phyloP scores from a whole-genome alignment of 1,140 invertebrate genomes.

The Drosophila guanche region DNA sequence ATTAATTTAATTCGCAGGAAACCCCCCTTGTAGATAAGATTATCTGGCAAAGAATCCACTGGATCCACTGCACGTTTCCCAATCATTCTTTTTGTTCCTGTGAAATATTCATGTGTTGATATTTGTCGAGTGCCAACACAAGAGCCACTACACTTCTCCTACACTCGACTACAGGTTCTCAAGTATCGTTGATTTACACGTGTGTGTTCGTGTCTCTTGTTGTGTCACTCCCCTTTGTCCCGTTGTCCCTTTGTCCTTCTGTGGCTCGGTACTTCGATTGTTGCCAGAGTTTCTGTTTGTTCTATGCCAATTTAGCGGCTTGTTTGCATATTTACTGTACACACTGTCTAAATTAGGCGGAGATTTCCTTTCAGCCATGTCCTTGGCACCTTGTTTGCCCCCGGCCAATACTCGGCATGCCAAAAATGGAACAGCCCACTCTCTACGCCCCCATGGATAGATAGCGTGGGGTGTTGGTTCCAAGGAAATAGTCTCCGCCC shows the following conservation, averaged over 20 bases:
- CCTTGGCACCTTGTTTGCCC: constrained; percentile 9
- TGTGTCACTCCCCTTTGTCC: constrained; percentile 1
- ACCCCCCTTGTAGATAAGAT: constrained; percentile 45
- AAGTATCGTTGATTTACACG: constrained; percentile 64
- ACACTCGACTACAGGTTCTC: constrained; percentile 48
- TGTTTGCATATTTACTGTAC: constrained; percentile 71
- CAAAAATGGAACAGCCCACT: constrained; percentile 3
- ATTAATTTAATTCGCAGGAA: constrained; percentile 71
- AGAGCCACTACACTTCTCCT: constrained; percentile 18
- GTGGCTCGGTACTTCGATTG: constrained; percentile 18
- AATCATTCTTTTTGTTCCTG: constrained; percentile 62
- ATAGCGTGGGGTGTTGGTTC: constrained; percentile 4
- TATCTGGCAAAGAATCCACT: constrained; percentile 28
- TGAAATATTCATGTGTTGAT: constrained; percentile 64
- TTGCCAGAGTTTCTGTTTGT: constrained; percentile 51
- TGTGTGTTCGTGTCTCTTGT: constrained; percentile 63
- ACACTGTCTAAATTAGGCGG: constrained; percentile 75
- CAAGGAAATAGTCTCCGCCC: constrained; percentile 10
- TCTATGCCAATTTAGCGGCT: constrained; percentile 68
- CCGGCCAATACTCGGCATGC: not conserved
- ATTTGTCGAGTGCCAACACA: constrained; percentile 52
- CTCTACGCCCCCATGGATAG: constrained; percentile 10
- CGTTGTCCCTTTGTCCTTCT: constrained; percentile 1
- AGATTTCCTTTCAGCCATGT: constrained; percentile 45
- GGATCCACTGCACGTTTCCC: constrained; percentile 35